A percentile compares a stretch with the other conserved stretches of the same genome.
These are phyloP conservation scores for Pachyuromys duprasi DNA, from an alignment of 2,797 vertebrate genomes.

Conservation along the genomic window DNA sequence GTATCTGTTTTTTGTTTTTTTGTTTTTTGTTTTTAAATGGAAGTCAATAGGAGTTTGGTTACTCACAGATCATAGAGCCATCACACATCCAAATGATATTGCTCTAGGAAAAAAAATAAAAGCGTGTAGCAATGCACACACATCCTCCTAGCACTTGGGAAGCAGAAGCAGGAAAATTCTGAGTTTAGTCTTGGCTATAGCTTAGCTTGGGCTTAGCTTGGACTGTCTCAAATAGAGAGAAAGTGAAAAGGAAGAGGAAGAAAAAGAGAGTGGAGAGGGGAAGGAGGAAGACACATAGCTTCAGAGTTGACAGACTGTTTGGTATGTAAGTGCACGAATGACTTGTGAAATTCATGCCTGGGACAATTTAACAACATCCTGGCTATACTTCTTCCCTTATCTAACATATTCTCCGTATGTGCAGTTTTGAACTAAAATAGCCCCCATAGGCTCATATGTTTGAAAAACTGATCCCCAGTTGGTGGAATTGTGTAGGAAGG, in stretches of 20 bases:
- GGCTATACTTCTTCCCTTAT: background rate
- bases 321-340: background rate
- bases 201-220: background rate
- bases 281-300: background rate
- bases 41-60: background rate
- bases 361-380: background rate
- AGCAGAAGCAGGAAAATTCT: background rate
- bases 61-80: background rate
- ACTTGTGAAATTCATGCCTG: background rate
- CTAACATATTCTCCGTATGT: background rate
- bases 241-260: background rate
- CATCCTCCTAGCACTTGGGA: background rate
- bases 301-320: background rate
- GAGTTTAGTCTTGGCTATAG: background rate
- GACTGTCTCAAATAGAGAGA: background rate
- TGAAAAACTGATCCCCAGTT: background rate
- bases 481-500: background rate
- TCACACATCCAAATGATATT: background rate
- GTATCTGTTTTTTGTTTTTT: background rate
- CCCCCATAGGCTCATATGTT: background rate
- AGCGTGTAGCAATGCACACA: background rate
- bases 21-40: background rate
- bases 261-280: background rate
- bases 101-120: background rate
- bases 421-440: background rate